Base-by-base conservation (phyloP, 2,113 vertebrate genomes). In the Acanthisitta chloris region DNA sequence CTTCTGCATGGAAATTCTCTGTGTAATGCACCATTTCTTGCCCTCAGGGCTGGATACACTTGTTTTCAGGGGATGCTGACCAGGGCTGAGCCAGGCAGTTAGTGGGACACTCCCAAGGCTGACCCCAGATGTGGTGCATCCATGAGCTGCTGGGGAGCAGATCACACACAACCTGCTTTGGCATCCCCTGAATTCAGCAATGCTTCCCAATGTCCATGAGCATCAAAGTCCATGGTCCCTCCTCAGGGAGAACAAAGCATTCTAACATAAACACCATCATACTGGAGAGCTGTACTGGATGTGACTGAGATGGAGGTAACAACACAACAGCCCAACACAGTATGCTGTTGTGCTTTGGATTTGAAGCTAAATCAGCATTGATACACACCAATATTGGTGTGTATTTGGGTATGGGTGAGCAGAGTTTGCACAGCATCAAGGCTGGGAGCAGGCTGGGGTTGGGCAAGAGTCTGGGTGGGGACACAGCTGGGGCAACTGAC, bases 371-470 rank as follows among this genome's bases (percentile, higher is more conserved):
- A 65, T 0, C 64, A 51, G 48, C 4, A 21, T 0, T 64, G 58
- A 10, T 14, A 59, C 52, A 57, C 36, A 33, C 0, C 0, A 3
- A 9, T 17, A 8, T 11, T 69, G n/a, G n/a, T n/a, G n/a, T n/a
- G n/a, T n/a, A n/a, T n/a, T 23, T 21, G 45, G 45, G 14, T 80
- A 0, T 4, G 7, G n/a, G 25, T 51, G 40, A 88, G 29, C 26
- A 71, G 65, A 18, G 38, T 28, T 66, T 49, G 66, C 55, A n/a
- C 46, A 58, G 18, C 5, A 1, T 1, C 36, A 46, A 51, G 12
- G 49, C 29, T 62, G 59, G 23, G 67, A 81, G 28, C 10, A 81
- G 29, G 26, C 48, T 77, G 29, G 38, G 45, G 6, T 12, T 52
- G 34, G 3, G n/a, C 29, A 71, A 69, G 66, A 59, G 21, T 3